Base-by-base conservation (phyloP, 2,888 invertebrate genomes). In the Callyntrura sp. region DNA sequence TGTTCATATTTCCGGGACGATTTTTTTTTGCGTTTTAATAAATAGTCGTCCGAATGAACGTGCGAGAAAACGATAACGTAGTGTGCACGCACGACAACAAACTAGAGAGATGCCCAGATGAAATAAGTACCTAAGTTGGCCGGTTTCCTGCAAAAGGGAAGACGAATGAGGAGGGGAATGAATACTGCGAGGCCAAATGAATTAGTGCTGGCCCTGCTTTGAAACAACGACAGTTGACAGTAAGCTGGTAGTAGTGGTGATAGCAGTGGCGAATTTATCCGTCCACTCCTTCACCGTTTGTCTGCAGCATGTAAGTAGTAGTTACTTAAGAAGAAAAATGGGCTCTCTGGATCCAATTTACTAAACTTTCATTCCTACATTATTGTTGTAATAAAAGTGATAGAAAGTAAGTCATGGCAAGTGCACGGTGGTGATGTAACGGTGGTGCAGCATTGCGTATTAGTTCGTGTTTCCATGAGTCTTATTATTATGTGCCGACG, bases 331-430 rank as follows among this genome's bases (percentile, higher is more conserved):
- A 87, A 81, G 87, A 81, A 87, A 81, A 87, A 81, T 87, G 68
- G 28, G 55, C 43, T 43, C 28, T 70, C 28, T 70, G 87, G 65
- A 87, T 87, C 81, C 87, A 87, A 87, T 87, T 87, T 87, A 87
- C 68, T 68, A 55, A 87, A 70, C 87, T 87, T 86, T 87, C 81
- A 81, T 81, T 70, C 70, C 25, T 79, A 55, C 81, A 87, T 87
- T 81, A 87, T 57, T 87, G 65, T 81, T 81, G 87, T 81, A 81
- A 79, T 79, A 62, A 87, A 87, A 87, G 81, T 87, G 65, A 87
- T 87, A 87, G 86, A 81, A n/a, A 70, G 81, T 51, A 55, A 70
- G 57, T 81, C 55, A 70, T 70, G 73, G 73, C 73, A 43, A 73
- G 43, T 20, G 17, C 43, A n/a, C n/a, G n/a, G n/a, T n/a, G n/a